Evolutionary conservation across 2,888 invertebrate species (phyloP), one percentile per base, ranked within the genome.

Genomic region (Cactoblastis cactorum): DNA sequence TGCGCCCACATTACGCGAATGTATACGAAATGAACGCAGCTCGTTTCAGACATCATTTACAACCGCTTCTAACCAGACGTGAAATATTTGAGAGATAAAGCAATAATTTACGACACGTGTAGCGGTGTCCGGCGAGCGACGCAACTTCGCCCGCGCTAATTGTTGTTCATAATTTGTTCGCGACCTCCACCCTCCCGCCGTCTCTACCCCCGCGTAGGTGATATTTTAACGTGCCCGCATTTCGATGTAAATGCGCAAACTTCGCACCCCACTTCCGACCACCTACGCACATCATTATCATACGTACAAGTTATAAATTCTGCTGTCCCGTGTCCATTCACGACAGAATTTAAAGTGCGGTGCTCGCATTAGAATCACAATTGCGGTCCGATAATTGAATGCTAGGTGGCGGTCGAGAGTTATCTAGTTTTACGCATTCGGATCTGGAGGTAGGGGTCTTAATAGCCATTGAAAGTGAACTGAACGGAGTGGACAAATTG

Each of bases 401-500:
- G 41, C 41, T 41, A 49, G 41, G 39, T 41, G 45, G 34, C 24
- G 43, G 48, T 47, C 43, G 33, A 48, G 55, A 39, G 35, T 39
- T 24, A 49, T 55, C 55, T 55, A 63, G 63, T 63, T 66, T 62
- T 64, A 69, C 57, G 61, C 65, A 67, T 64, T 71, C 64, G 67
- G 69, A 65, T 66, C 62, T 68, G 64, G 71, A 84, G 84, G 84
- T 82, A 80, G 74, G 75, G 79, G 74, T 77, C 80, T 76, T 85
- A 83, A 85, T 81, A 73, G 80, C 83, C 77, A 81, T 83, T 76
- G 83, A 80, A 80, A 83, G 71, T 82, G 84, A 78, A 81, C 81
- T 75, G 84, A 81, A 74, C 83, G 85, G 83, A 84, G 86, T 83
- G 86, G 83, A 85, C 86, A 84, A 85, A 85, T 86, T 81, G 86